phyloP scores from a whole-genome alignment of 1,140 invertebrate species.

The Penaeus indicus region DNA sequence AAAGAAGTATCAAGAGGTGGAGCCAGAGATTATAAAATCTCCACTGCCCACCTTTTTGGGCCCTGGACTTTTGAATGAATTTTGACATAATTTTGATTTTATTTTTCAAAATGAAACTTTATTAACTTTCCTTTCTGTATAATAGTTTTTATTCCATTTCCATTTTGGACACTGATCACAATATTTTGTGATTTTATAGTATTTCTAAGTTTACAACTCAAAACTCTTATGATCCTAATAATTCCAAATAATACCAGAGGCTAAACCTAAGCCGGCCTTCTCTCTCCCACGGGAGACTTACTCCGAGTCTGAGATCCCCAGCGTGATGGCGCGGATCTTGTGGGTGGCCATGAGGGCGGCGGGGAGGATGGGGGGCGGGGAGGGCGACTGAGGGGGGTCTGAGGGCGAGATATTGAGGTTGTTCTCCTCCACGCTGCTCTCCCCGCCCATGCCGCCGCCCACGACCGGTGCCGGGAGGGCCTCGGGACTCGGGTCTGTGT shows the following conservation, averaged over 20 bases:
- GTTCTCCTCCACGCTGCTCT: slow-evolving; percentile 60
- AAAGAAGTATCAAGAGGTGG: no score
- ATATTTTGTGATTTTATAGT: no score
- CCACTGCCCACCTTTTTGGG: no score
- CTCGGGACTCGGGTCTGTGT: slow-evolving; percentile 66
- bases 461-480: slow-evolving; percentile 65
- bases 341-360: slow-evolving; percentile 54
- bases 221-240: background rate
- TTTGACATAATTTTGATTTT: no score
- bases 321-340: slow-evolving; percentile 49
- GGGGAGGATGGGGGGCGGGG: slow-evolving; percentile 57
- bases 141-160: no score
- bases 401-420: slow-evolving; percentile 65
- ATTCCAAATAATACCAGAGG: background rate
- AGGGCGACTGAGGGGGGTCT: slow-evolving; percentile 58
- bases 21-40: no score
- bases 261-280: background rate
- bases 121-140: no score
- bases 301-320: slow-evolving; percentile 59
- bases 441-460: slow-evolving; percentile 20
- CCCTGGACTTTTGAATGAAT: no score
- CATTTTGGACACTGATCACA: no score
- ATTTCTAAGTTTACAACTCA: no score
- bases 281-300: slow-evolving; percentile 16
- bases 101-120: no score